A percentile compares a stretch with the other conserved stretches of the same genome.
Conservation (phyloP, 2,888 invertebrate species). For the Pseudococcus jackbeardsleyi region DNA sequence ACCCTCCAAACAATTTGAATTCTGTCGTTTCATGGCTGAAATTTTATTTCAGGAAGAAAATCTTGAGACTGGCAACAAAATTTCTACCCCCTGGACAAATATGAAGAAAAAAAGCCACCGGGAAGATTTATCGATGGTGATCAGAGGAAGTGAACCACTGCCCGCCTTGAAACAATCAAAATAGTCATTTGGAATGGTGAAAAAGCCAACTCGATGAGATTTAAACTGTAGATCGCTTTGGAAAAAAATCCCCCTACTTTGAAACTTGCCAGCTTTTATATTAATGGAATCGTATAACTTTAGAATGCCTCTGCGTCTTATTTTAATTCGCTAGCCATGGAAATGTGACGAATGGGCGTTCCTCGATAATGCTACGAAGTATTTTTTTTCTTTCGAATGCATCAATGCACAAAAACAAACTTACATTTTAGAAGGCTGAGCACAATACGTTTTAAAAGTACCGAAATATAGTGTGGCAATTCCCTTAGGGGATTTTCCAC, state of each 20-base stretch:
- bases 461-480: not conserved
- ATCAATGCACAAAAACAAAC: conserved; percentile 29
- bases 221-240: not conserved
- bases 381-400: not conserved
- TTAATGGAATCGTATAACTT: conserved; percentile 13
- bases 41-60: no score
- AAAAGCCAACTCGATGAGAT: conserved; percentile 29
- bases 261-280: not conserved
- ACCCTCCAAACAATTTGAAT: not conserved
- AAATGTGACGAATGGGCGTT: conserved; percentile 41
- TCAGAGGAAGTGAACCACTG: not conserved
- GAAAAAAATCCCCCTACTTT: conserved; percentile 40
- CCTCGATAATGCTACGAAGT: not conserved
- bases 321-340: not conserved
- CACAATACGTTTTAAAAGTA: not conserved
- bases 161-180: conserved; percentile 45
- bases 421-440: not conserved
- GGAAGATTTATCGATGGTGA: not conserved
- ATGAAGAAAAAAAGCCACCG: not conserved
- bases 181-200: conserved; percentile 26
- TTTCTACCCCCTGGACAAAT: not conserved
- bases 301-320: not conserved
- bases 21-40: not conserved
- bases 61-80: no score
- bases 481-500: not conserved